Evolutionary conservation across 2,888 invertebrate species (phyloP).

Genomic region (Drosophila paucipuncta): DNA sequence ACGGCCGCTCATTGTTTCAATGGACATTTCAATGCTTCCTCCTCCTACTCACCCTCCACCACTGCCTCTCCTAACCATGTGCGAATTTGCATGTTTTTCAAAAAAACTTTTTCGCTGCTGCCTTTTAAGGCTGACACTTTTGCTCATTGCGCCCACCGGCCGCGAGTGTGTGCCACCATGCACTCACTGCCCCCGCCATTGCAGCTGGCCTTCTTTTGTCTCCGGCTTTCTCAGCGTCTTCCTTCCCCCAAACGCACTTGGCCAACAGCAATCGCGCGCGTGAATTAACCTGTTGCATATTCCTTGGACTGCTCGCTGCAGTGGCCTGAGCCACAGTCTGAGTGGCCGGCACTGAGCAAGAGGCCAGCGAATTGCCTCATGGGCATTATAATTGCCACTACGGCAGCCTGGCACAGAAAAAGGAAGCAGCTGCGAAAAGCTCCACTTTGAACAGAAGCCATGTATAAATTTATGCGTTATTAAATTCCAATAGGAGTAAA

Average conservation of each 20-base stretch:
- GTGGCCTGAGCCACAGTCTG: conserved; percentile 14
- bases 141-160: conserved; percentile 64
- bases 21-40: conserved; percentile 77
- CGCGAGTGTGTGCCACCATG: conserved; percentile 20
- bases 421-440: conserved; percentile 28
- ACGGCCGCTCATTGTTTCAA: conserved; percentile 68
- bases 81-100: conserved; percentile 71
- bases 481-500: neutral
- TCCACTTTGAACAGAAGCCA: conserved; percentile 14
- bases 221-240: conserved; percentile 19
- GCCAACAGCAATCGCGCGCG: conserved; percentile 57
- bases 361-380: conserved; percentile 47
- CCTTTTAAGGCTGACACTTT: conserved; percentile 78
- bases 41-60: neutral
- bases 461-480: neutral
- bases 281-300: conserved; percentile 83
- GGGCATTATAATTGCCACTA: conserved; percentile 57
- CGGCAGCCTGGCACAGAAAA: conserved; percentile 4
- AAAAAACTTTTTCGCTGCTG: conserved; percentile 61
- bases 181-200: conserved; percentile 18
- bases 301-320: conserved; percentile 22
- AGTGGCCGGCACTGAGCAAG: conserved; percentile 34
- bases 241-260: conserved; percentile 59
- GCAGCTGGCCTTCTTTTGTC: conserved; percentile 38
- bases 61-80: conserved; percentile 37